Evolutionary conservation across 2,888 invertebrate species (phyloP).

Genomic region (Dicyrtomina minuta): DNA sequence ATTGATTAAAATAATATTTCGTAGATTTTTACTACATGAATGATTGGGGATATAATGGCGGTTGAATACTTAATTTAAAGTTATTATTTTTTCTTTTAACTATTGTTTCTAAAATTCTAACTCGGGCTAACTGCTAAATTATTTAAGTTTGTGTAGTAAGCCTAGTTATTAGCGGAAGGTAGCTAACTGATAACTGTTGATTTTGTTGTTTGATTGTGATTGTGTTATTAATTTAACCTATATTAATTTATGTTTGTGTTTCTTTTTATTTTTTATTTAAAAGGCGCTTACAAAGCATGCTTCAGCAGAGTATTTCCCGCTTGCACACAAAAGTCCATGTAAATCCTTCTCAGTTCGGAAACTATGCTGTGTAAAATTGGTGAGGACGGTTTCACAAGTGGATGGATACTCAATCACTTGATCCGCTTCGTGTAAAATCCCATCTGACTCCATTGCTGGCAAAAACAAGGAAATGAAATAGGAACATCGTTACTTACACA

Average conservation of each 20-base stretch:
- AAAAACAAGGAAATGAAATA: constrained; percentile 14
- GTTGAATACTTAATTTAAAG: too few relatives aligned
- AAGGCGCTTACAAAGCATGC: constrained; percentile 46
- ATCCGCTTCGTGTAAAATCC: constrained; percentile 50
- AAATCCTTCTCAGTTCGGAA: constrained; percentile 27
- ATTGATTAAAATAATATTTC: too few relatives aligned
- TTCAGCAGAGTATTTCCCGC: constrained; percentile 46
- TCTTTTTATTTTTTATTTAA: neutral
- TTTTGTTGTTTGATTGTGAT: neutral
- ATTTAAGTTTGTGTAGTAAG: too few relatives aligned
- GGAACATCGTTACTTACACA: neutral
- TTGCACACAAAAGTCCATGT: constrained; percentile 45
- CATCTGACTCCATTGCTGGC: constrained; percentile 43
- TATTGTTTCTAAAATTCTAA: too few relatives aligned
- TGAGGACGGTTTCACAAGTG: constrained; percentile 42
- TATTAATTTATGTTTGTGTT: neutral
- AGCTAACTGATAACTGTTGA: too few relatives aligned
- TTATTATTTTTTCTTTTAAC: too few relatives aligned
- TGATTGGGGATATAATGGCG: too few relatives aligned
- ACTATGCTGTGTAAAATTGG: constrained; percentile 39
- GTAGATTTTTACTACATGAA: too few relatives aligned
- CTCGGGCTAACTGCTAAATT: too few relatives aligned
- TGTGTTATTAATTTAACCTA: neutral
- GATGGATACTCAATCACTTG: constrained; percentile 42
- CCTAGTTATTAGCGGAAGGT: too few relatives aligned